Percentiles rank a stretch among this genome's conserved stretches.
These are phyloP conservation scores for Mythimna vitellina DNA, from an alignment of 2,888 invertebrate species.

Conservation along the genomic window DNA sequence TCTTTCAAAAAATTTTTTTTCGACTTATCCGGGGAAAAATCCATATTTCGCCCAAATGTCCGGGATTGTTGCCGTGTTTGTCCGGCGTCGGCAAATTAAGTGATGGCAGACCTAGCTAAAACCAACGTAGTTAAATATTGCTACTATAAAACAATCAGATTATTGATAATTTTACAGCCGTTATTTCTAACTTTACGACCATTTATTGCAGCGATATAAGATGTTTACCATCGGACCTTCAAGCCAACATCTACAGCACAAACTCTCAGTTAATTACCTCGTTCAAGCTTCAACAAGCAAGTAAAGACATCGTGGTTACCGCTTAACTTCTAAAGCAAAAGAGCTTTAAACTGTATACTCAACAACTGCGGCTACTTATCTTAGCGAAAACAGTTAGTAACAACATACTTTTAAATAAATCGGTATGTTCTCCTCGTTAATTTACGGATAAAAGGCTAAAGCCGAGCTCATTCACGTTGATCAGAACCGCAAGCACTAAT, in stretches of 20 bases:
- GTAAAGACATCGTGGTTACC: slow-evolving; percentile 30
- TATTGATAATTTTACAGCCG: background rate
- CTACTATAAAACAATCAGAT: background rate
- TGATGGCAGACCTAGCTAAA: too few relatives aligned
- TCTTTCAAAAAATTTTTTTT: too few relatives aligned
- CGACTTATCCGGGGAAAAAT: too few relatives aligned
- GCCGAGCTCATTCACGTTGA: slow-evolving; percentile 32
- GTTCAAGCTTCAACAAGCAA: slow-evolving; percentile 30
- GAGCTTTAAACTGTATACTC: slow-evolving; percentile 37
- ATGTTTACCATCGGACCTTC: background rate
- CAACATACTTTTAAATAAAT: slow-evolving; percentile 37
- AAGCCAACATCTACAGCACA: slow-evolving; percentile 5
- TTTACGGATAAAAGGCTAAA: slow-evolving; percentile 47
- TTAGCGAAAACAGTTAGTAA: slow-evolving; percentile 51
- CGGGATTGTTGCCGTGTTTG: too few relatives aligned
- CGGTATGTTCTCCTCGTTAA: slow-evolving; percentile 30
- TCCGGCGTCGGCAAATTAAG: too few relatives aligned
- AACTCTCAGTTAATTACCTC: background rate
- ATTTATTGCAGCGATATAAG: background rate
- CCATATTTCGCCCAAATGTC: too few relatives aligned
- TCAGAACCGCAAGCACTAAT: slow-evolving; percentile 49
- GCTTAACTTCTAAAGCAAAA: slow-evolving; percentile 18
- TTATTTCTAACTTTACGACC: background rate
- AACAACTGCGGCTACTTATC: slow-evolving; percentile 24
- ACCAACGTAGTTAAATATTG: too few relatives aligned